Conservation (phyloP, 64 coral and sea anemone species). For the Montipora capricornis region DNA sequence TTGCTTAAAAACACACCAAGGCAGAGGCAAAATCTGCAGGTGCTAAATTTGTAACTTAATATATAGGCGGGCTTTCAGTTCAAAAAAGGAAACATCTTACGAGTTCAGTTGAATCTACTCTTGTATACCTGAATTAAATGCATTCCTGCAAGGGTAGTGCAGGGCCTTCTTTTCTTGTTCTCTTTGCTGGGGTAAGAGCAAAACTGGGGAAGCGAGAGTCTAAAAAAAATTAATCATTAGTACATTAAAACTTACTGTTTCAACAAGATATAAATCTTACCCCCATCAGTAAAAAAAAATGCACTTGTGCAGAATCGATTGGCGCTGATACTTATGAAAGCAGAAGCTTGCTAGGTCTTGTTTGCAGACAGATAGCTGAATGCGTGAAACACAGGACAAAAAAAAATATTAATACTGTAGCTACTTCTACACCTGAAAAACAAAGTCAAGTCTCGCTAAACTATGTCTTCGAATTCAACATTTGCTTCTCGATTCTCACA, state of each 20-base stretch:
- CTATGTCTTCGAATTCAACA: conserved; percentile 28
- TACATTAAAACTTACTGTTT: conserved; percentile 18
- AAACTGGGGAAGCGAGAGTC: conserved; percentile 11
- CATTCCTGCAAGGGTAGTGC: neutral
- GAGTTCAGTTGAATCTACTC: neutral
- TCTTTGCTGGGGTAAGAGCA: conserved; percentile 22
- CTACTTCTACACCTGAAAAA: too few relatives aligned
- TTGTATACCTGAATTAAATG: conserved; percentile 1
- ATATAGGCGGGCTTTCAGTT: too few relatives aligned
- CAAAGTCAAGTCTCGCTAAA: neutral
- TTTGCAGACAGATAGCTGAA: conserved; percentile 10
- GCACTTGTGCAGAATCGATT: neutral
- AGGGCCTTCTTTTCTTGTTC: conserved; percentile 19
- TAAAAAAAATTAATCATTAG: conserved; percentile 13
- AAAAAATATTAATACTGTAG: too few relatives aligned
- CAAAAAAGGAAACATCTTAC: neutral
- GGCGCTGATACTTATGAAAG: neutral
- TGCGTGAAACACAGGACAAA: neutral
- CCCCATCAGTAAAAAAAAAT: neutral
- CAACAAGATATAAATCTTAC: neutral
- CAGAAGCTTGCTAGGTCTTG: conserved; percentile 10
- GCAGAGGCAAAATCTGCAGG: too few relatives aligned
- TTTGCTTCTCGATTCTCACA: conserved; percentile 18
- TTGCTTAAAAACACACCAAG: too few relatives aligned
- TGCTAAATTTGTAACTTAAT: too few relatives aligned